Percentiles rank a stretch among this genome's conserved stretches.
These are phyloP conservation scores for Volucella bombylans DNA, from an alignment of 2,888 invertebrate species.

Conservation along the genomic window DNA sequence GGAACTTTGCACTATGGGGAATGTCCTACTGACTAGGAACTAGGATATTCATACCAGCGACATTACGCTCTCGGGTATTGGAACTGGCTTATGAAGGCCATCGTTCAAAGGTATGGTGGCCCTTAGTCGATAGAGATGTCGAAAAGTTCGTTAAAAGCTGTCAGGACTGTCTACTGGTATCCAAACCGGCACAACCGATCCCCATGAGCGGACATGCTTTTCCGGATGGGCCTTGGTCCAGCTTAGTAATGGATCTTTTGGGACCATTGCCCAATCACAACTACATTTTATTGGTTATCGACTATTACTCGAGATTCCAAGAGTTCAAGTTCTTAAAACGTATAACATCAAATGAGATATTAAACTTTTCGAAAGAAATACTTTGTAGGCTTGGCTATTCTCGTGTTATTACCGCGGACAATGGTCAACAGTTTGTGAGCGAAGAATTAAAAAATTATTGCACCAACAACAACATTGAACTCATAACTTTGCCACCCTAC, in stretches of 20 bases:
- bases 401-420: conserved; percentile 48
- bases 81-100: conserved; percentile 38
- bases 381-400: conserved; percentile 71
- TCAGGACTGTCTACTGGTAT: conserved; percentile 68
- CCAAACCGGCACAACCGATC: conserved; percentile 36
- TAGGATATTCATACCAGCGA: conserved; percentile 21
- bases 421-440: conserved; percentile 63
- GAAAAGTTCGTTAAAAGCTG: conserved; percentile 69
- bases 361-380: conserved; percentile 64
- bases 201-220: no score
- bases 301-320: conserved; percentile 52
- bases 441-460: conserved; percentile 33
- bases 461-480: conserved; percentile 58
- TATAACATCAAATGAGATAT: conserved; percentile 45
- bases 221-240: conserved; percentile 27
- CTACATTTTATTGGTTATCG: conserved; percentile 47
- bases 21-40: conserved; percentile 60
- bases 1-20: conserved; percentile 58
- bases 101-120: conserved; percentile 72
- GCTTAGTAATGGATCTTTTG: conserved; percentile 42
- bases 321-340: conserved; percentile 46
- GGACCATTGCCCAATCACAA: conserved; percentile 42
- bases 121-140: conserved; percentile 67
- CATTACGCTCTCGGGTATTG: conserved; percentile 13
- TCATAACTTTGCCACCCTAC: conserved; percentile 62